Evolutionary conservation across 2,888 invertebrate genomes (phyloP).

Genomic region (Galerucella pusilla): DNA sequence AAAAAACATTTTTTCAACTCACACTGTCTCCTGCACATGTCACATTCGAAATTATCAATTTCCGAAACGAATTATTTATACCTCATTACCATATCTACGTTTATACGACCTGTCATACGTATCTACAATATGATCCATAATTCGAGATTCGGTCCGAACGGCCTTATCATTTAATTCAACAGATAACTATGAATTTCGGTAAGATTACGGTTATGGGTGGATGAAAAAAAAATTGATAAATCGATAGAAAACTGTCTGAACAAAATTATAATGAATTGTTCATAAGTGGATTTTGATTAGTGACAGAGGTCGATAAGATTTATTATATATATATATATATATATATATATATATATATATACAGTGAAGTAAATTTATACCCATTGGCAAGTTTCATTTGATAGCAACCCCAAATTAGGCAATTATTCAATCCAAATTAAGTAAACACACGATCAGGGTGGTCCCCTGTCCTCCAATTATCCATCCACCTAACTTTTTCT

Average conservation of each 20-base stretch:
- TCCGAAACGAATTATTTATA: constrained; percentile 14
- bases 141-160: background rate
- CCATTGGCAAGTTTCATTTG: background rate
- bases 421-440: constrained; percentile 30
- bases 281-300: background rate
- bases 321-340: too few species aligned
- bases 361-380: background rate
- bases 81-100: constrained; percentile 23
- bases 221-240: background rate
- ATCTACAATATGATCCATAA: constrained; percentile 20
- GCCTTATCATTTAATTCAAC: background rate
- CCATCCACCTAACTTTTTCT: constrained; percentile 26
- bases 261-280: background rate
- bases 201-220: background rate
- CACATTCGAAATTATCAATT: constrained; percentile 15
- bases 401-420: background rate
- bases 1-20: too few species aligned
- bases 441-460: constrained; percentile 31
- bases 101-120: constrained; percentile 21
- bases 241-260: background rate
- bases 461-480: constrained; percentile 24
- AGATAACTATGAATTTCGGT: background rate
- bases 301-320: background rate
- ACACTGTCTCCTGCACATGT: background rate
- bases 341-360: background rate